These are phyloP conservation scores for Zaprionus davidi DNA, from an alignment of 1,140 invertebrate genomes.

Conservation along the genomic window DNA sequence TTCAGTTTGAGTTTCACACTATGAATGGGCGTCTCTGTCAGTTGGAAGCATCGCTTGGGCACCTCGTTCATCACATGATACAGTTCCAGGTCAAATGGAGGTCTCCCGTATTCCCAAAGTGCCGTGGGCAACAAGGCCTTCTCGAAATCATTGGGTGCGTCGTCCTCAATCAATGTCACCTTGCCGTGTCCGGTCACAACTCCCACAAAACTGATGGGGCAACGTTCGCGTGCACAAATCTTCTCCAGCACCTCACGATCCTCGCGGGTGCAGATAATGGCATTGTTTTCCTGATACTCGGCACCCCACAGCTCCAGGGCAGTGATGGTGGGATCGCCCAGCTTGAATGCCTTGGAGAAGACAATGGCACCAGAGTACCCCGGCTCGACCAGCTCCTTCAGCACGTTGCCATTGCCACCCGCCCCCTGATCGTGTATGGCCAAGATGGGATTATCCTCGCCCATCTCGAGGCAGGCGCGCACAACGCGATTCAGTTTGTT, in stretches of 20 bases:
- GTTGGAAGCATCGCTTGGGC: slow-evolving; percentile 79
- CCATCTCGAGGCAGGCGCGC: slow-evolving; percentile 94
- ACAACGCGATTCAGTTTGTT: slow-evolving; percentile 98
- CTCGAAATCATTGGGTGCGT: slow-evolving; percentile 83
- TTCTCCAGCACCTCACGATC: slow-evolving; percentile 88
- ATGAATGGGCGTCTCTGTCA: slow-evolving; percentile 76
- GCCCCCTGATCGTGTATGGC: slow-evolving; percentile 90
- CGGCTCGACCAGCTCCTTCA: slow-evolving; percentile 98
- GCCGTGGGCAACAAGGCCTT: slow-evolving; percentile 61
- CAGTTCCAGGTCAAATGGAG: slow-evolving; percentile 93
- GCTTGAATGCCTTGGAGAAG: slow-evolving; percentile 93
- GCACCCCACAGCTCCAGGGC: slow-evolving; percentile 98
- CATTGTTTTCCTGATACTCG: slow-evolving; percentile 99
- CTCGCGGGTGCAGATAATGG: slow-evolving; percentile 90
- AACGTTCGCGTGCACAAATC: slow-evolving; percentile 94
- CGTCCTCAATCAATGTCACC: slow-evolving; percentile 90
- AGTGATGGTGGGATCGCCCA: slow-evolving; percentile 97
- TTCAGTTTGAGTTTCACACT: slow-evolving; percentile 17
- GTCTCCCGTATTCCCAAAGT: slow-evolving; percentile 29
- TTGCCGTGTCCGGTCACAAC: slow-evolving; percentile 94
- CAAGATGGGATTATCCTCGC: slow-evolving; percentile 93
- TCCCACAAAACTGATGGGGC: slow-evolving; percentile 96
- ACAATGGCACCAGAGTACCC: slow-evolving; percentile 93
- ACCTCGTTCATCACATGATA: slow-evolving; percentile 93
- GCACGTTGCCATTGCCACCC: slow-evolving; percentile 98